Evolutionary conservation across 2,888 invertebrate genomes (phyloP).

Genomic region (Dioctria rufipes): DNA sequence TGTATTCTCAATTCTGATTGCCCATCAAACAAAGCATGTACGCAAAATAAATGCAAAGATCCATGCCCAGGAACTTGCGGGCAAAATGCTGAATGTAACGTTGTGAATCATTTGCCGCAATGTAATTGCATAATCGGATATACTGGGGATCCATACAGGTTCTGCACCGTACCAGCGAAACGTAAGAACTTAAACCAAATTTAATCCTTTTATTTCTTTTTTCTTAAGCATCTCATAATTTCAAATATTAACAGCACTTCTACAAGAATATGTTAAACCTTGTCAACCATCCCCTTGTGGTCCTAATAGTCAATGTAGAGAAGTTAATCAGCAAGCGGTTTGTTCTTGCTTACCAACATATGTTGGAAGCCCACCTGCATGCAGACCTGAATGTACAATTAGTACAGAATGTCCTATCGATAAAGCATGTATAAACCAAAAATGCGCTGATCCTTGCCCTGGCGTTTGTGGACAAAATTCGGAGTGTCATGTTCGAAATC

Average conservation of each 20-base stretch:
- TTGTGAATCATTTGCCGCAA: slow-evolving; percentile 77
- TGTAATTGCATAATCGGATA: slow-evolving; percentile 76
- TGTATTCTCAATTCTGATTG: slow-evolving; percentile 79
- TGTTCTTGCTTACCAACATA: slow-evolving; percentile 83
- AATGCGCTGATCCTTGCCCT: slow-evolving; percentile 85
- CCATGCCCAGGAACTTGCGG: slow-evolving; percentile 79
- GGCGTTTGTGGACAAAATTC: slow-evolving; percentile 80
- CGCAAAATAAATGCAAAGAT: slow-evolving; percentile 76
- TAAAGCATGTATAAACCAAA: slow-evolving; percentile 82
- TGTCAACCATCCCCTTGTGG: slow-evolving; percentile 84
- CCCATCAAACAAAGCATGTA: slow-evolving; percentile 78
- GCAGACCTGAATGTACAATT: slow-evolving; percentile 84
- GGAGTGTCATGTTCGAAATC: slow-evolving; percentile 81
- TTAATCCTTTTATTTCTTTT: not conserved
- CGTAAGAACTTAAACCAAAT: slow-evolving; percentile 71
- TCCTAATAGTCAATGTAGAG: slow-evolving; percentile 82
- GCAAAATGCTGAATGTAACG: slow-evolving; percentile 77
- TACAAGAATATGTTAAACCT: slow-evolving; percentile 72
- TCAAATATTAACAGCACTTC: slow-evolving; percentile 64
- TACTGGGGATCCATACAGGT: slow-evolving; percentile 80
- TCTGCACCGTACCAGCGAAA: slow-evolving; percentile 73
- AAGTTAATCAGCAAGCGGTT: slow-evolving; percentile 79
- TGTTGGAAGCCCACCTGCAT: slow-evolving; percentile 83
- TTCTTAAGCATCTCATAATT: not conserved
- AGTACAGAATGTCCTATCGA: slow-evolving; percentile 83